phyloP scores from a whole-genome alignment of 2,113 vertebrate species.

The Dasyornis broadbenti region DNA sequence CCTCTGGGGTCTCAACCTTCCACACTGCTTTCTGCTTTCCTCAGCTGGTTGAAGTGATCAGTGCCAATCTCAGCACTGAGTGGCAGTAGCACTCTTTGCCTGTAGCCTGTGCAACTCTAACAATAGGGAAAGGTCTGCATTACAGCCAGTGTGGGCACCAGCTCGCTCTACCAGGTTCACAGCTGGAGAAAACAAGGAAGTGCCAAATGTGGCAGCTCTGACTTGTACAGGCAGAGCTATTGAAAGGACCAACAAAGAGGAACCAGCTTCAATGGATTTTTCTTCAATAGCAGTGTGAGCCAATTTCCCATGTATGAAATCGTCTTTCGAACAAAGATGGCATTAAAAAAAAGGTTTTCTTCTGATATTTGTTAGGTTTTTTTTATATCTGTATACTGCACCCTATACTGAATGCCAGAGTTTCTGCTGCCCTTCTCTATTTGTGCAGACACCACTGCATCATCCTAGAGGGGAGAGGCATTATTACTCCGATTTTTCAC shows the following conservation, averaged over 20 bases:
- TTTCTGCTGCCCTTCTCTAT: neutral
- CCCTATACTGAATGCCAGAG: neutral
- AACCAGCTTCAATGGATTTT: neutral
- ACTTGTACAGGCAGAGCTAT: neutral
- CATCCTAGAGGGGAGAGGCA: neutral
- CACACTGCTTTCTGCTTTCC: neutral
- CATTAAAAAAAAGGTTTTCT: neutral
- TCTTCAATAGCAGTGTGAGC: neutral
- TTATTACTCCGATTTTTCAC: slow-evolving; percentile 12
- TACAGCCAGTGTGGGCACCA: neutral
- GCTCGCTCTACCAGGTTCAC: neutral
- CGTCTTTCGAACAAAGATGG: neutral
- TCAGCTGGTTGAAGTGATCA: neutral
- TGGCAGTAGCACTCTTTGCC: neutral
- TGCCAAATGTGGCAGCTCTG: neutral
- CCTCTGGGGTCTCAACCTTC: neutral
- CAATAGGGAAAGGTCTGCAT: neutral
- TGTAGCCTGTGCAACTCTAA: neutral
- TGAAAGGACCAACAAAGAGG: neutral
- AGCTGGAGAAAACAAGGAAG: neutral
- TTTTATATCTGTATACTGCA: neutral
- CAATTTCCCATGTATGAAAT: neutral
- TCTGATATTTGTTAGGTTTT: neutral
- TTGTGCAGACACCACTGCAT: neutral
- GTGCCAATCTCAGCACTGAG: fast-evolving